Conservation (phyloP, 1,140 invertebrate genomes). For the Tetragnatha versicolor region DNA sequence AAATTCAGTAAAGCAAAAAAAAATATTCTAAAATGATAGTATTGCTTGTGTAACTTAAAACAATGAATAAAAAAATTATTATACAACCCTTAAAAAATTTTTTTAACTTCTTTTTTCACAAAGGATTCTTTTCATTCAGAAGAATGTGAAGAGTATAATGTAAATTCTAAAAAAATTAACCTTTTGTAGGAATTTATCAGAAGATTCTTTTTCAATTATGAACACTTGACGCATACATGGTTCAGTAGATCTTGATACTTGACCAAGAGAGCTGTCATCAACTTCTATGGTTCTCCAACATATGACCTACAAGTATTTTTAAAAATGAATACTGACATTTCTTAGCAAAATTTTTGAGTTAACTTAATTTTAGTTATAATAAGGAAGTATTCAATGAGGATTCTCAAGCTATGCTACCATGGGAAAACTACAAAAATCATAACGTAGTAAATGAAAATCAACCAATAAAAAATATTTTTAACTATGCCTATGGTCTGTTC, state of each 20-base stretch:
- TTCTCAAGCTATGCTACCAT: no score
- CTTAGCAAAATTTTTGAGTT: background rate
- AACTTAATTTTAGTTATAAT: no score
- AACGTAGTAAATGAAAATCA: no score
- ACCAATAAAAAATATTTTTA: no score
- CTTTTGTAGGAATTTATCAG: conserved; percentile 35
- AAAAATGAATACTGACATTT: background rate
- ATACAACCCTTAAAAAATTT: background rate
- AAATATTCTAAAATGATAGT: no score
- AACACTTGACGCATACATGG: conserved; percentile 75
- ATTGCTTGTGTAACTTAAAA: no score
- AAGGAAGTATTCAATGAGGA: no score
- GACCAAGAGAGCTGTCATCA: conserved; percentile 83
- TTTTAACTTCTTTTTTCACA: background rate
- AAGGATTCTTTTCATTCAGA: background rate
- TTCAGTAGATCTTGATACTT: conserved; percentile 89
- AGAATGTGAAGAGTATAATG: background rate
- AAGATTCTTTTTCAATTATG: background rate
- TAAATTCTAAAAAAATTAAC: background rate
- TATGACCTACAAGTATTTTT: conserved; percentile 71
- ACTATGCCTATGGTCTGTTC: no score
- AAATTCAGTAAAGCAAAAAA: background rate
- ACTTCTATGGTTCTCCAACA: conserved; percentile 92
- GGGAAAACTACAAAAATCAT: no score
- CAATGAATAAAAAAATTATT: background rate